Evolutionary conservation across 2,888 invertebrate species (phyloP), one percentile per base, ranked within the genome.

Genomic region (Polydrusus pterygomalis): DNA sequence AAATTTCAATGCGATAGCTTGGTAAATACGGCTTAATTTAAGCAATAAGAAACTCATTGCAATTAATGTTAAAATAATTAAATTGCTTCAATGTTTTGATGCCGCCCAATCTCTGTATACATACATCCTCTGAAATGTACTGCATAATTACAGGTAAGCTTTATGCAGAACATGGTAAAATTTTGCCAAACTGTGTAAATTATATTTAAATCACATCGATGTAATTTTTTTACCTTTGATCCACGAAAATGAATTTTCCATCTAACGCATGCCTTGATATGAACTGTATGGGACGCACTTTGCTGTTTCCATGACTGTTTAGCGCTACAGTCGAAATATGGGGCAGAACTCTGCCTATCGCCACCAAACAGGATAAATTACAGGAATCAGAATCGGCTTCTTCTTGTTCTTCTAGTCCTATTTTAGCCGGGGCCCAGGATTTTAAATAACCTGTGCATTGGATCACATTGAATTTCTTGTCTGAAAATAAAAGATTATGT

Each of bases 361-460:
- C 97, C 64, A 97, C 97, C 77, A 97, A 89, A 87, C 97, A 97
- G 34, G 96, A 95, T 77, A 96, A 86, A 87, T 93, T 95, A 85
- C 93, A 92, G 71, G 92, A 92, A 1, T 88, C 88, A 49, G 90
- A 88, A 6, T 85, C 90, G 58, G 93, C 93, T 58, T 93, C 94
- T 81, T 94, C 92, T 72, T 89, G 90, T 75, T 93, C 93, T 75
- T 93, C 93, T 40, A 93, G 89, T 0, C 92, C 91, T 63, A 93
- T 90, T 87, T 95, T 96, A 0, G 93, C 92, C 0, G 95, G 94
- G 1, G 95, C 92, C 97, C 96, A 97, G 0, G 97, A 95, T 86
- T 97, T 97, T 47, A 98, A 88, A 85, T 97, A 97, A 0, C 97
- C 97, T 2, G 96, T 97, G 85, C 96, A 97, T 84, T 97, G 97